Conservation (phyloP, 2,888 invertebrate genomes). For the Meliscaeva auricollis region DNA sequence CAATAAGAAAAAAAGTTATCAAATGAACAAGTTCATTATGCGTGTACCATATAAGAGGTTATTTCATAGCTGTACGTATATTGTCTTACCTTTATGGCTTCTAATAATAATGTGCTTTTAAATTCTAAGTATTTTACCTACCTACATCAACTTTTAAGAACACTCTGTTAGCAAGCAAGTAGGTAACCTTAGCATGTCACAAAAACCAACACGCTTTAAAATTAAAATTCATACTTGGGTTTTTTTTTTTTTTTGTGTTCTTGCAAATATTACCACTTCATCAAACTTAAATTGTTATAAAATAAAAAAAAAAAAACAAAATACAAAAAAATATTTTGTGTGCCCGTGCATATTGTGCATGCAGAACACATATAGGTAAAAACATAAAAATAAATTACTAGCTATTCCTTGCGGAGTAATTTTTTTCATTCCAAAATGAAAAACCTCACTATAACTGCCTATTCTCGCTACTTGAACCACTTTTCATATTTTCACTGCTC, state of each 20-base stretch:
- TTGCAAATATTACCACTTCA: conserved; percentile 11
- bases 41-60: too few species aligned
- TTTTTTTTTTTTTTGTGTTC: conserved; percentile 5
- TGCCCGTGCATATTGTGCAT: neutral
- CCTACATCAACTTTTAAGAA: neutral
- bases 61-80: too few species aligned
- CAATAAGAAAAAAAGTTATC: too few species aligned
- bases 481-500: conserved; percentile 31
- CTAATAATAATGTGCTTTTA: too few species aligned
- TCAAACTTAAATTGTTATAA: conserved; percentile 15
- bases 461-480: conserved; percentile 17
- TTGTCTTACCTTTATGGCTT: too few species aligned
- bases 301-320: neutral
- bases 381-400: neutral
- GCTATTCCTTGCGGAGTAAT: neutral
- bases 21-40: too few species aligned
- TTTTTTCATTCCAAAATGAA: conserved; percentile 19
- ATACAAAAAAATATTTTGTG: too few species aligned
- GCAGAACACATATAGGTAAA: neutral
- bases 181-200: neutral
- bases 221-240: conserved; percentile 4
- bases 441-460: conserved; percentile 1
- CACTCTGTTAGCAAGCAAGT: neutral
- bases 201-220: conserved; percentile 5
- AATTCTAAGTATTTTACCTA: too few species aligned